A percentile compares a stretch with the other conserved stretches of the same genome.
Evolutionary conservation across 2,888 invertebrate species (phyloP).

Genomic region (Theristus sp.): DNA sequence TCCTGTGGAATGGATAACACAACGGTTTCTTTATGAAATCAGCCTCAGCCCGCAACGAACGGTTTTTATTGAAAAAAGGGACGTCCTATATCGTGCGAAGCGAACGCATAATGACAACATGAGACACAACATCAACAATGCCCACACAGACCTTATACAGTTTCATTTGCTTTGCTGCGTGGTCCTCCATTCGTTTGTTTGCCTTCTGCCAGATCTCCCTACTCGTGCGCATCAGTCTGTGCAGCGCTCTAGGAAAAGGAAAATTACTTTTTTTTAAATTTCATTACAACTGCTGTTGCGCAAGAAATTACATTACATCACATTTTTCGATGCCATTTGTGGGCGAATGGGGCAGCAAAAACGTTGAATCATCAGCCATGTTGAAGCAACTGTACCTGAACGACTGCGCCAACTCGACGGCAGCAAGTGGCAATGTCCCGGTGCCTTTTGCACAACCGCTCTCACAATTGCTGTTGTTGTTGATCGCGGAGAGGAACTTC

Average conservation of each 20-base stretch:
- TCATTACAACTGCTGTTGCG: too few species aligned
- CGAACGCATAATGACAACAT: neutral
- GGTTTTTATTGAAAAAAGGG: too few species aligned
- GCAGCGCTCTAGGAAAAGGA: neutral
- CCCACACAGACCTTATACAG: constrained; percentile 7
- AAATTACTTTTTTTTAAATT: too few species aligned
- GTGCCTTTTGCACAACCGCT: too few species aligned
- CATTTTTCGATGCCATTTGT: too few species aligned
- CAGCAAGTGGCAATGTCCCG: neutral
- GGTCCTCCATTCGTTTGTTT: constrained; percentile 7
- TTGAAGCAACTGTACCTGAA: neutral
- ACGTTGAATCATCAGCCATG: neutral
- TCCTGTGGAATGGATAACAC: constrained; percentile 21
- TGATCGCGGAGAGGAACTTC: too few species aligned
- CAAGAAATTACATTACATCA: too few species aligned
- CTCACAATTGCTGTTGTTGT: too few species aligned
- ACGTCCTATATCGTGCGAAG: neutral
- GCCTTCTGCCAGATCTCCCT: constrained; percentile 9
- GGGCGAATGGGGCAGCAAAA: neutral
- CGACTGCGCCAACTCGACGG: constrained; percentile 4
- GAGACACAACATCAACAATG: neutral
- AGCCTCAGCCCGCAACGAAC: too few species aligned
- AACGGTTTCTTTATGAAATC: too few species aligned
- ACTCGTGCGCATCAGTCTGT: constrained; percentile 4
- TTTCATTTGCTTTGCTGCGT: constrained; percentile 4